Evolutionary conservation across 2,888 invertebrate species (phyloP), one percentile per base, ranked within the genome.

Genomic region (Aricia artaxerxes): DNA sequence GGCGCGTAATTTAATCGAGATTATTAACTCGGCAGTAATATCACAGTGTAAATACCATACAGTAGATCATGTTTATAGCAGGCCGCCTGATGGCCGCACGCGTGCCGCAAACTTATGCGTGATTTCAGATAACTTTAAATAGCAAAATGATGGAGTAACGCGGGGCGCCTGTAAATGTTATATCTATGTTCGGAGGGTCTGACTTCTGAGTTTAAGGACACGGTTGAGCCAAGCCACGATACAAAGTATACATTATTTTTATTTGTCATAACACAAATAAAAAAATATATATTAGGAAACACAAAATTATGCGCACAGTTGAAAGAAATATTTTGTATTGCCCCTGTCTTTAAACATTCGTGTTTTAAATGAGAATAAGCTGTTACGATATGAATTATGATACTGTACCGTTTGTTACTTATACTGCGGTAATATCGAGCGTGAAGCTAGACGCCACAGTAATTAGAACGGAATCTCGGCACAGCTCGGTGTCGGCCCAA

Each of bases 391-490:
- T 24, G 24, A 24, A 40, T 5, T 40, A 3, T 16, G 3, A 16
- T 57, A 16, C 57, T 16, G 4, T 57, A 57, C 57, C 4, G 57
- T 57, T 57, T 57, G 57, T 57, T 11, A 57, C 57, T 16, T 57
- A 57, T 57, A 57, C 40, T 61, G 78, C 11, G 35, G 44, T 49
- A 61, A n/a, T 79, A 31, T 49, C 6, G 49, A n/a, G 72, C 75
- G 31, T 31, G 79, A n/a, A 73, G 64, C 40, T 79, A 80, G 77
- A 79, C 73, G 80, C 80, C 78, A 83, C 83, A 83, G 86, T 88
- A 87, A 88, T 87, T 87, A 87, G 86, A 86, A 85, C 85, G 84
- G 83, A 84, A 84, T 84, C 85, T 86, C 83, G 13, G 57, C 57
- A 57, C 57, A 57, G 57, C 57, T 57, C 57, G 57, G 16, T 82